These are phyloP conservation scores for Muscina levida DNA, from an alignment of 2,888 invertebrate genomes.

Conservation along the genomic window DNA sequence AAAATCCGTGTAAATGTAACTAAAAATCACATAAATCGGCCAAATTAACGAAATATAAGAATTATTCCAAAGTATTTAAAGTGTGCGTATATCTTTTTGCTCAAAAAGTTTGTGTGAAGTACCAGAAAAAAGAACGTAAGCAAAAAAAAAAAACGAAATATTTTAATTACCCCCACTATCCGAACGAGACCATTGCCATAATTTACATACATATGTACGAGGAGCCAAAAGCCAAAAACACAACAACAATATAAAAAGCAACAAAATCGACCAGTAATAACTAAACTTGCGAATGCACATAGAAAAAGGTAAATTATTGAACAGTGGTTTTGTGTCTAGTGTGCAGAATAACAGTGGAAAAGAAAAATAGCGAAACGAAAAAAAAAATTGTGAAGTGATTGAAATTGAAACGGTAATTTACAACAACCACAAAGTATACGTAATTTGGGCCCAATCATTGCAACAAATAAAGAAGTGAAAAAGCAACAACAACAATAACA, in stretches of 20 bases:
- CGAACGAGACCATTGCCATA: constrained; percentile 4
- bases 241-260: too few species aligned
- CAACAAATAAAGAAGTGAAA: constrained; percentile 42
- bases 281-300: not conserved
- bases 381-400: constrained; percentile 6
- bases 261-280: constrained; percentile 35
- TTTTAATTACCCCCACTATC: constrained; percentile 17
- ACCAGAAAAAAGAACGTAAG: constrained; percentile 41
- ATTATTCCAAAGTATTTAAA: constrained; percentile 16
- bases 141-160: constrained; percentile 32
- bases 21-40: constrained; percentile 18
- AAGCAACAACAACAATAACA: constrained; percentile 44
- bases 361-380: constrained; percentile 29
- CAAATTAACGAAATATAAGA: constrained; percentile 28
- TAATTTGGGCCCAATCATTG: constrained; percentile 60
- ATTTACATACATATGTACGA: constrained; percentile 7
- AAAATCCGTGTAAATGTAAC: constrained; percentile 47
- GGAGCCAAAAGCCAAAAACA: constrained; percentile 24
- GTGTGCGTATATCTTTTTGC: constrained; percentile 6
- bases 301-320: constrained; percentile 46
- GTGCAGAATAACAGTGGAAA: constrained; percentile 3
- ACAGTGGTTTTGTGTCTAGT: constrained; percentile 22
- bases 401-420: constrained; percentile 49
- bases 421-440: constrained; percentile 42
- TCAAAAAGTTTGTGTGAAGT: constrained; percentile 18